Evolutionary conservation across 2,113 vertebrate species (phyloP), one percentile per base, ranked within the genome.

Genomic region (Clarias gariepinus): DNA sequence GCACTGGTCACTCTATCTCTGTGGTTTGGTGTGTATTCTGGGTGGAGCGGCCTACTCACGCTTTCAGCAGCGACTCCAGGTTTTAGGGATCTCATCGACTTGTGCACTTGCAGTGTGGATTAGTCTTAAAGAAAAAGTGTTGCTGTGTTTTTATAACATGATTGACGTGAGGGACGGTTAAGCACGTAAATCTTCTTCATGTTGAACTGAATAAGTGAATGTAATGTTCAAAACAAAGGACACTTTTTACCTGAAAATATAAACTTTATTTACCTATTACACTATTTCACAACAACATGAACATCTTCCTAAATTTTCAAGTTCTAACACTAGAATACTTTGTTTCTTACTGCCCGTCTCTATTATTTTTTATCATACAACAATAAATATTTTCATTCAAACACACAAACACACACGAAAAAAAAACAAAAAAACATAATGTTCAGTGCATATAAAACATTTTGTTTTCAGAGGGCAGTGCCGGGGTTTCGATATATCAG

Each of bases 311-410:
- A 94, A 92, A 92, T 90, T 83, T 91, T 92, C 61, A 85, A 60
- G 64, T n/a, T 33, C 86, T 87, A 83, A 68, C 78, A 78, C 86
- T 87, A 82, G 82, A 87, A 82, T 76, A 76, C 25, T 66, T 57
- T 68, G 0, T 61, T 81, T 81, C 55, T 55, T 76, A 76, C 86
- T 68, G 86, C 71, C 30, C 80, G 47, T 55, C 63, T 80, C 52
- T 79, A 85, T 58, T 25, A 78, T 66, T 76, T 76, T 91, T 90
- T 89, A 88, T 87, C 68, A 85, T 73, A 92, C 88, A 91, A 88
- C 91, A 95, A 95, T 95, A 95, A 95, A 95, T 95, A 95, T 94
- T 93, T 92, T 94, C 94, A 94, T 93, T 95, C 92, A 84, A 60
- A 94, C 55, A 61, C 30, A 71, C n/a, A 68, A 7, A 25, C 60